Percentiles rank a stretch among this genome's conserved stretches.
Evolutionary conservation across 1,140 invertebrate genomes (phyloP).

Genomic region (Dreissena rostriformis): DNA sequence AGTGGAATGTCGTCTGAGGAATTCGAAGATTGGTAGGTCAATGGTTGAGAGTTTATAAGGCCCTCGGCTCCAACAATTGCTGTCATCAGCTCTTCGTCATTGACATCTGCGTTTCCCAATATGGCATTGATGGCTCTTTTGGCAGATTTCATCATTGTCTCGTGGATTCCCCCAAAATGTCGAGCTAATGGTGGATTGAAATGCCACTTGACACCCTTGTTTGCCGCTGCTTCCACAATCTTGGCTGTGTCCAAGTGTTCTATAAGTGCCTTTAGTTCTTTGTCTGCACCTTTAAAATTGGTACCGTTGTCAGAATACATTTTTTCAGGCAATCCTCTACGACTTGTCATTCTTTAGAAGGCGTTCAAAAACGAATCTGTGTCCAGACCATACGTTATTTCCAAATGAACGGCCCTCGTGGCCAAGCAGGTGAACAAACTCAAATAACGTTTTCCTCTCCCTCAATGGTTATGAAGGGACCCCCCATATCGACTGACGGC

Average conservation of each 20-base stretch:
- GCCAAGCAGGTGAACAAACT: constrained; percentile 14
- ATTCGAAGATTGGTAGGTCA: constrained; percentile 39
- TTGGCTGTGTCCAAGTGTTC: constrained; percentile 2
- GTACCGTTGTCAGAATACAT: constrained; percentile 23
- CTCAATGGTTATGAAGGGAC: constrained; percentile 12
- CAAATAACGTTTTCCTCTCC: constrained; percentile 37
- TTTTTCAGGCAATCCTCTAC: constrained; percentile 25
- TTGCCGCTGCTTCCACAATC: not conserved
- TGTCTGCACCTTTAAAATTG: constrained; percentile 34
- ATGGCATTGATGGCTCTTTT: constrained; percentile 24
- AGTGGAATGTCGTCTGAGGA: constrained; percentile 25
- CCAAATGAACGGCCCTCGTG: constrained; percentile 22
- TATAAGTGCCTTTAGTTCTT: constrained; percentile 3
- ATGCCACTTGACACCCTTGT: constrained; percentile 27
- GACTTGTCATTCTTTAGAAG: constrained; percentile 23
- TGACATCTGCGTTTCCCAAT: constrained; percentile 21
- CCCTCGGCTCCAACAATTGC: constrained; percentile 29
- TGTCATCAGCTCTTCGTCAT: constrained; percentile 42
- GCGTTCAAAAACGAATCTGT: constrained; percentile 37
- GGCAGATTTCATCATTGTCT: not conserved
- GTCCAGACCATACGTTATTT: constrained; percentile 21
- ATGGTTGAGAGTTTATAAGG: constrained; percentile 39
- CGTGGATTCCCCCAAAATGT: constrained; percentile 29
- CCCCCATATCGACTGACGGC: constrained; percentile 16
- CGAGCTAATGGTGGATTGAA: constrained; percentile 41